phyloP scores from a whole-genome alignment of 1,140 invertebrate genomes.

The Papilio xuthus region DNA sequence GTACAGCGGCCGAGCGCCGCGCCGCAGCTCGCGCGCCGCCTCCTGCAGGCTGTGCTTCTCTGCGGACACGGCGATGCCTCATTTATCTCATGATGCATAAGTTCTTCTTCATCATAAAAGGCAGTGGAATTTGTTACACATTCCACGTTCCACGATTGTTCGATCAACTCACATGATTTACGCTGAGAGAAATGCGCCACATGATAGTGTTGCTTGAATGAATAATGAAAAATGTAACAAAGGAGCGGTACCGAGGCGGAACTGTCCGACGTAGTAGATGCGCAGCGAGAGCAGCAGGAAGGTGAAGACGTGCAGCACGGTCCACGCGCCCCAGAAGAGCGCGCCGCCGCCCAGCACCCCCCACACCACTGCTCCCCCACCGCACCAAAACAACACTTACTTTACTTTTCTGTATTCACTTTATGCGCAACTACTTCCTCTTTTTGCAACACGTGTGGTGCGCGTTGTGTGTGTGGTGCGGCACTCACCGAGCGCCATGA shows the following conservation, averaged over 20 bases:
- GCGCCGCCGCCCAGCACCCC: conserved; percentile 89
- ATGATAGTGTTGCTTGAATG: too few relatives aligned
- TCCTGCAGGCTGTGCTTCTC: conserved; percentile 59
- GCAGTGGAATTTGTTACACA: too few relatives aligned
- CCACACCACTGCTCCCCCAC: conserved; percentile 84
- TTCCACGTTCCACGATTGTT: too few relatives aligned
- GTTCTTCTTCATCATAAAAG: too few relatives aligned
- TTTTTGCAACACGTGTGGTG: too few relatives aligned
- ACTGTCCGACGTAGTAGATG: conserved; percentile 94
- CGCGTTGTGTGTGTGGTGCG: conserved; percentile 73
- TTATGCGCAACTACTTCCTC: too few relatives aligned
- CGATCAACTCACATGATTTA: too few relatives aligned
- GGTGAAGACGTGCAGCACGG: conserved; percentile 87
- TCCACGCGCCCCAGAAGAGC: conserved; percentile 90
- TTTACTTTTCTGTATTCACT: not conserved
- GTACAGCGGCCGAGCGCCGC: conserved; percentile 63
- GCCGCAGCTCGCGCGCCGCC: conserved; percentile 55
- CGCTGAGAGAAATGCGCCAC: too few relatives aligned
- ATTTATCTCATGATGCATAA: too few relatives aligned
- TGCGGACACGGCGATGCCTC: conserved; percentile 36
- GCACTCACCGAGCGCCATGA: conserved; percentile 88
- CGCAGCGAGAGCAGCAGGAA: conserved; percentile 89
- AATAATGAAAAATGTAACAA: too few relatives aligned
- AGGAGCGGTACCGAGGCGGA: conserved; percentile 84
- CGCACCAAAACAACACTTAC: not conserved